Percentiles rank a stretch among this genome's conserved stretches.
Conservation (phyloP, 2,113 vertebrate genomes). For the Clupea harengus region DNA sequence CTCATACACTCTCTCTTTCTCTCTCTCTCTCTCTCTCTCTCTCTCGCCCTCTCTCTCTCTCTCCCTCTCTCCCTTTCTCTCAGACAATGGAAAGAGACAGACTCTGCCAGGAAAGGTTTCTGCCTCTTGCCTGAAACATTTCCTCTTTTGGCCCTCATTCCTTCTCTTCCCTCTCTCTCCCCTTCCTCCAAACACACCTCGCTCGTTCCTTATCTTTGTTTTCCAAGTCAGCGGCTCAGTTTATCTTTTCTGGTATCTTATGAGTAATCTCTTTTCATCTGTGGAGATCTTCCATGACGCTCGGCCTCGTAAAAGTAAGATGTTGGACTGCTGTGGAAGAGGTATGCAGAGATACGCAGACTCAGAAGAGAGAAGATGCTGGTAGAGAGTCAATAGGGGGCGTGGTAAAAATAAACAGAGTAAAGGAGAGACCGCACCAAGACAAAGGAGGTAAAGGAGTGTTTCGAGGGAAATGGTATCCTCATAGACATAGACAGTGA, state of each 20-base stretch:
- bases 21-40: background rate
- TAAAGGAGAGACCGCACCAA: background rate
- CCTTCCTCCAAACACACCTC: background rate
- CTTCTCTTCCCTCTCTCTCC: background rate
- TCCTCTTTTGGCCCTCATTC: slow-evolving; percentile 10
- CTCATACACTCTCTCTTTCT: background rate
- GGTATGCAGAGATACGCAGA: background rate
- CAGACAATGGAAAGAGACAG: slow-evolving; percentile 10
- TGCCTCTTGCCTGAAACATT: slow-evolving; percentile 1
- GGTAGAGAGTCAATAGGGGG: background rate
- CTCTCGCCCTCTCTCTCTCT: background rate
- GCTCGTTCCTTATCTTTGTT: background rate
- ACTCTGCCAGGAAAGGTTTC: background rate
- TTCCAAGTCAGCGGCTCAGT: background rate
- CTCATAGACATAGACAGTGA: no score
- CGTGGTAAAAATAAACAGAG: background rate
- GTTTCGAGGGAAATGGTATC: background rate
- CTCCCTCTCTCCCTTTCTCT: slow-evolving; percentile 10
- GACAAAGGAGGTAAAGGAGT: background rate
- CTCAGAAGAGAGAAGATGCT: background rate
- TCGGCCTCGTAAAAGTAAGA: background rate
- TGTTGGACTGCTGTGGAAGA: background rate
- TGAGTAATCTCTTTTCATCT: background rate
- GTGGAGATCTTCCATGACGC: background rate
- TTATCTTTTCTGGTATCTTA: background rate